Conservation (phyloP, 1,140 invertebrate species). For the Micrasema minimum region DNA sequence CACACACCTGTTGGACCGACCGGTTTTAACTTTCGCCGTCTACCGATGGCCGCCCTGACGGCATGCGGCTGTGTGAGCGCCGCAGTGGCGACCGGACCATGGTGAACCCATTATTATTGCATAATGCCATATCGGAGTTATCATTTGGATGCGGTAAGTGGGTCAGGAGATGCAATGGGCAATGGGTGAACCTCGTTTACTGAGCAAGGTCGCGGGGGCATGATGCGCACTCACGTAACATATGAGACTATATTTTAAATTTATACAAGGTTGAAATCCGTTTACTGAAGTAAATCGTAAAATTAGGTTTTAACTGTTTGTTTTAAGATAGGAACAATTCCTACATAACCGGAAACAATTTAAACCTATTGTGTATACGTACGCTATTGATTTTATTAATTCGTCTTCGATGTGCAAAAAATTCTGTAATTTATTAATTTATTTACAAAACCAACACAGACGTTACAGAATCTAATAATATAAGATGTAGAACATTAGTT, state of each 20-base stretch:
- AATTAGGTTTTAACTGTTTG: too few species aligned
- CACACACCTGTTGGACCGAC: conserved; percentile 13
- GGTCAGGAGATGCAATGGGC: conserved; percentile 17
- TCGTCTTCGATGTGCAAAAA: too few species aligned
- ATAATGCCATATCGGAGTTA: conserved; percentile 19
- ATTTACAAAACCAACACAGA: too few species aligned
- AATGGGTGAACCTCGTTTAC: conserved; percentile 21
- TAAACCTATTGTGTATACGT: too few species aligned
- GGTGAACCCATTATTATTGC: conserved; percentile 9
- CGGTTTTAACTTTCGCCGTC: conserved; percentile 35
- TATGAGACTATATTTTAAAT: conserved; percentile 6
- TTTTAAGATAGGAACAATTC: too few species aligned
- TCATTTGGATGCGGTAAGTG: conserved; percentile 25
- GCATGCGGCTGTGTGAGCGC: not conserved
- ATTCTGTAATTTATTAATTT: too few species aligned
- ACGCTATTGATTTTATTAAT: too few species aligned
- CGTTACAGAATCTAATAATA: too few species aligned
- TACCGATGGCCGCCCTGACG: not conserved
- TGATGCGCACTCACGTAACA: not conserved
- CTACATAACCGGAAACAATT: too few species aligned
- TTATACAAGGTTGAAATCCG: too few species aligned
- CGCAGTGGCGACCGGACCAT: not conserved
- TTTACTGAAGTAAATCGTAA: too few species aligned
- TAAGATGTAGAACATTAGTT: too few species aligned
- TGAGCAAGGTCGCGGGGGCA: conserved; percentile 13